phyloP scores from a whole-genome alignment of 92 coral and sea anemone species.

The Phenganax subtilis region DNA sequence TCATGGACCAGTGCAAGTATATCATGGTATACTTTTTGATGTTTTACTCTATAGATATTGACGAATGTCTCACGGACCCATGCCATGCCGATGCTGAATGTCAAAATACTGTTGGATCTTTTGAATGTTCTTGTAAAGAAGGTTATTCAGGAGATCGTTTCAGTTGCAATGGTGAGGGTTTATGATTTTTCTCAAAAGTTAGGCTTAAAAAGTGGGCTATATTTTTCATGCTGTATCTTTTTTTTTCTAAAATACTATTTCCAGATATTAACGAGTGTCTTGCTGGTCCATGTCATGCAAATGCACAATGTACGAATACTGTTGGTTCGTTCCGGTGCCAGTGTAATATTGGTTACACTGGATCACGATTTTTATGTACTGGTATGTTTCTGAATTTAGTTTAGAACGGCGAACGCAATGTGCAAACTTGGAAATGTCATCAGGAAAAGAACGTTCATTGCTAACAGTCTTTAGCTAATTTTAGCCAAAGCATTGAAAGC shows the following conservation, averaged over 20 bases:
- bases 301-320: slow-evolving; percentile 44
- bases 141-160: slow-evolving; percentile 49
- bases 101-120: slow-evolving; percentile 51
- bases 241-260: neutral
- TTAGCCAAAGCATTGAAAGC: neutral
- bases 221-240: neutral
- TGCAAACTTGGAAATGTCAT: neutral
- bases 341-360: slow-evolving; percentile 34
- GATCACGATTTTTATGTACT: slow-evolving; percentile 20
- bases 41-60: slow-evolving; percentile 36
- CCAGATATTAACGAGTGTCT: slow-evolving; percentile 48
- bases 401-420: neutral
- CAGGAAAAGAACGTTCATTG: neutral
- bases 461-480: neutral
- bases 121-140: slow-evolving; percentile 40
- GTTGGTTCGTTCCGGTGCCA: slow-evolving; percentile 30
- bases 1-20: neutral
- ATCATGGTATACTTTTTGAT: neutral
- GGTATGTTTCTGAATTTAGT: slow-evolving; percentile 4
- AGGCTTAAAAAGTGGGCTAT: no score
- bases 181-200: no score
- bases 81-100: slow-evolving; percentile 54
- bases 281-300: slow-evolving; percentile 23
- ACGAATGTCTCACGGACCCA: slow-evolving; percentile 45
- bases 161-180: slow-evolving; percentile 47